Evolutionary conservation across 2,888 invertebrate genomes (phyloP).

Genomic region (Eupsilia transversa): DNA sequence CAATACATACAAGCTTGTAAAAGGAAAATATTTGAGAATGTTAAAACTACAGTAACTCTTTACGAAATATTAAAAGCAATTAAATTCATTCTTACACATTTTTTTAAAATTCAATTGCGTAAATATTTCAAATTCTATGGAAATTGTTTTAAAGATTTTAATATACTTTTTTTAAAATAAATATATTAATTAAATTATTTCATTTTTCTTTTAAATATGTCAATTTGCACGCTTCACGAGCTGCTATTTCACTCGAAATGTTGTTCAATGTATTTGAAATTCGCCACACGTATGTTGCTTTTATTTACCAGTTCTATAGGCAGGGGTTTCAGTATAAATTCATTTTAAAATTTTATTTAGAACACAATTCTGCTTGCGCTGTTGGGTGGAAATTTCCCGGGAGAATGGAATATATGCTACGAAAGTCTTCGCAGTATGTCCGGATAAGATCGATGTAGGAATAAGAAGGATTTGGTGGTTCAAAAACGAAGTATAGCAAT

Average conservation of each 20-base stretch:
- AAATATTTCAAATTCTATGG: too few relatives aligned
- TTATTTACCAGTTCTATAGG: constrained; percentile 12
- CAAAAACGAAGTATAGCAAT: neutral
- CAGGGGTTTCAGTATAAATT: constrained; percentile 19
- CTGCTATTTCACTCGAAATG: neutral
- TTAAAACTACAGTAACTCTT: neutral
- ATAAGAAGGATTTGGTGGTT: constrained; percentile 17
- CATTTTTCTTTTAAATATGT: too few relatives aligned
- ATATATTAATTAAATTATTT: too few relatives aligned
- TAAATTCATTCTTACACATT: too few relatives aligned
- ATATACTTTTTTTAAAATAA: too few relatives aligned
- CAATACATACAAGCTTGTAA: neutral
- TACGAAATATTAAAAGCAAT: too few relatives aligned
- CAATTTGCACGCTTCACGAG: neutral
- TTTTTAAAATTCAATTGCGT: too few relatives aligned
- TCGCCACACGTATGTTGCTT: constrained; percentile 10
- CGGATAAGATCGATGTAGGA: constrained; percentile 53
- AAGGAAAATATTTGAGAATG: neutral
- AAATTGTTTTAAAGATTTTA: too few relatives aligned
- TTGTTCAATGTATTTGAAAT: constrained; percentile 12
- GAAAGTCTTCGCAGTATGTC: constrained; percentile 53
- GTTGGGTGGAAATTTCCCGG: neutral
- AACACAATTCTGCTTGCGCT: neutral
- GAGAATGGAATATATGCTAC: neutral
- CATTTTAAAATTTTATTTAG: neutral